These are phyloP conservation scores for Gadopsis marmoratus DNA, from an alignment of 2,797 vertebrate genomes.

Conservation along the genomic window DNA sequence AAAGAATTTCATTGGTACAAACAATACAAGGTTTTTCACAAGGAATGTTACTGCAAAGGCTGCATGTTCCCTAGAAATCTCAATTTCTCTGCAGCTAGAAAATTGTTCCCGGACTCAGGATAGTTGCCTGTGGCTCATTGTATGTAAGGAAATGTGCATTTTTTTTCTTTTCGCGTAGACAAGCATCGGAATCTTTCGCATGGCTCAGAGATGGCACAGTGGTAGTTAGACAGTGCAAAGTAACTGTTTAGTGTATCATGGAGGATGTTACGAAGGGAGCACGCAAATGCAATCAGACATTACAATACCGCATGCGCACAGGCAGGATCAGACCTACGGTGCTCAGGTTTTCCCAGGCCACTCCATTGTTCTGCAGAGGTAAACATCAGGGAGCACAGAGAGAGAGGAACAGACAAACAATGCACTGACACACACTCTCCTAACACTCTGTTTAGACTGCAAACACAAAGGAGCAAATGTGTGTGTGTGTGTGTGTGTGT, in stretches of 20 bases:
- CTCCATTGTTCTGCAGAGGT: conserved; percentile 75
- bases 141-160: neutral
- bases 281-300: conserved; percentile 39
- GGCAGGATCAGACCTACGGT: conserved; percentile 34
- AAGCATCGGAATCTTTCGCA: neutral
- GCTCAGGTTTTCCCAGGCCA: conserved; percentile 65
- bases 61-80: neutral
- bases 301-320: conserved; percentile 14
- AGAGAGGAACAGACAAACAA: conserved; percentile 71
- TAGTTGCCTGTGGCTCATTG: neutral
- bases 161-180: too few species aligned
- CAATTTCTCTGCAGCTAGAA: neutral
- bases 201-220: neutral
- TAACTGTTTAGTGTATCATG: conserved; percentile 13
- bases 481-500: conserved; percentile 24
- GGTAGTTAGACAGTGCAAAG: neutral
- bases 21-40: neutral
- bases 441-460: conserved; percentile 77
- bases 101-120: too few species aligned
- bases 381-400: conserved; percentile 71
- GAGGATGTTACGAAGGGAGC: conserved; percentile 12
- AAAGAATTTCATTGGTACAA: neutral
- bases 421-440: conserved; percentile 71
- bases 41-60: neutral
- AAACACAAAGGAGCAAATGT: conserved; percentile 67